Percentiles rank a stretch among this genome's conserved stretches.
phyloP scores from a whole-genome alignment of 2,797 vertebrate genomes.

The Chaenodraco wilsoni region DNA sequence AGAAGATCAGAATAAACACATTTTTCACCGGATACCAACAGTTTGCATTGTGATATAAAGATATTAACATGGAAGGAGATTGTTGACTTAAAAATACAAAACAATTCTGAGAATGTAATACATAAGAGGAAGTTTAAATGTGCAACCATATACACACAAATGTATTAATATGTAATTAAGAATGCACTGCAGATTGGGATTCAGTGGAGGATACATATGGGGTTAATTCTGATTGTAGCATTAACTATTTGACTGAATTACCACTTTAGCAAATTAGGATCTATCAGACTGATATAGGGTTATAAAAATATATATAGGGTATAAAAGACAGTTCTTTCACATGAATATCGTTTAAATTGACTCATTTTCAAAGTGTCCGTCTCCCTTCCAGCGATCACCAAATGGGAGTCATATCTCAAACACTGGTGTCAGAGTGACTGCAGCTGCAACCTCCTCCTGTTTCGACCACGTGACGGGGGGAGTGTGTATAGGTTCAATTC shows the following conservation, averaged over 20 bases:
- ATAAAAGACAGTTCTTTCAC: too few species aligned
- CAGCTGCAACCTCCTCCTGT: slow-evolving; percentile 82
- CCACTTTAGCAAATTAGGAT: background rate
- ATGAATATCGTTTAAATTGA: too few species aligned
- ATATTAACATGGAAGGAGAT: background rate
- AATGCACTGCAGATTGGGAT: background rate
- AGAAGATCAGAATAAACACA: background rate
- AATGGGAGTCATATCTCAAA: slow-evolving; percentile 47
- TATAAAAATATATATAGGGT: background rate
- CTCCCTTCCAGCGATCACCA: slow-evolving; percentile 12
- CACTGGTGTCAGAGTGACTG: slow-evolving; percentile 42
- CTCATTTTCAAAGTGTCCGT: background rate
- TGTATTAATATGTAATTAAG: background rate
- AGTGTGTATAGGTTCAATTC: slow-evolving; percentile 88
- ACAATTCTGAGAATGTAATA: background rate
- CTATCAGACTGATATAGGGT: background rate
- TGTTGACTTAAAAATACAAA: background rate
- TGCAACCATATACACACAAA: background rate
- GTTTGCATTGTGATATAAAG: background rate
- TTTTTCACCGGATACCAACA: background rate
- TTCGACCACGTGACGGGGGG: slow-evolving; percentile 89
- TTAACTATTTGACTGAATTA: background rate
- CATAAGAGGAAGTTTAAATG: background rate
- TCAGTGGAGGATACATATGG: background rate
- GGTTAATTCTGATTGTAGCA: background rate